Evolutionary conservation across 2,797 vertebrate genomes (phyloP), one percentile per base, ranked within the genome.

Genomic region (Antennarius maculatus): DNA sequence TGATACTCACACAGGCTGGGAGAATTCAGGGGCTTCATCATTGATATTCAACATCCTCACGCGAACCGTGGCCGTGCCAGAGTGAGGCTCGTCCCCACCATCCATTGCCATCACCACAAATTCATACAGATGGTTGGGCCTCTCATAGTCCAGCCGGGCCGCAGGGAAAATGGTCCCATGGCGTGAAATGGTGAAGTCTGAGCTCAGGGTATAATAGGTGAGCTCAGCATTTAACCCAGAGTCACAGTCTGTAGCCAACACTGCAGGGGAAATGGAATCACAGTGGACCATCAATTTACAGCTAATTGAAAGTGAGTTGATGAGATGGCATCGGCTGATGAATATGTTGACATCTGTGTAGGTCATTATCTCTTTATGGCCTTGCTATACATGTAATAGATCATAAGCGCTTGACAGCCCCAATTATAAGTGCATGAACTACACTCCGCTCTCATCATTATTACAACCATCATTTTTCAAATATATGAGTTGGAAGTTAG

Each of bases 31-130:
- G 6, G 91, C 86, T 79, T 97, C 95, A 0, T 97, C 96, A 16
- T 97, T 97, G 85, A 96, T 92, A 37, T 97, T 97, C 10, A 93
- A 93, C 88, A 96, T 91, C 39, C 92, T 93, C 60, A 97, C 92
- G 2, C 95, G 94, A 16, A 96, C 93, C 0, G 95, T 96, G 39
- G 95, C 90, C 0, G 95, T 97, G 17, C 95, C 96, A 0, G 95
- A 96, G 66, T 92, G 94, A 0, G 94, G 93, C 46, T 93, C 91
- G 2, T 94, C 86, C 5, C 95, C 96, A 42, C 91, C 86, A 85
- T 97, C 96, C 77, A 95, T 93, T 0, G 95, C 95, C 94, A 97
- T 93, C 76, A 97, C 86, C 71, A 96, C 91, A 81, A 97, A 97
- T 81, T 97, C 96, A 15, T 97, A 97, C 16, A 96, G 90, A 86